Evolutionary conservation across 2,888 invertebrate species (phyloP), one percentile per base, ranked within the genome.

Genomic region (Hypsopygia costalis): DNA sequence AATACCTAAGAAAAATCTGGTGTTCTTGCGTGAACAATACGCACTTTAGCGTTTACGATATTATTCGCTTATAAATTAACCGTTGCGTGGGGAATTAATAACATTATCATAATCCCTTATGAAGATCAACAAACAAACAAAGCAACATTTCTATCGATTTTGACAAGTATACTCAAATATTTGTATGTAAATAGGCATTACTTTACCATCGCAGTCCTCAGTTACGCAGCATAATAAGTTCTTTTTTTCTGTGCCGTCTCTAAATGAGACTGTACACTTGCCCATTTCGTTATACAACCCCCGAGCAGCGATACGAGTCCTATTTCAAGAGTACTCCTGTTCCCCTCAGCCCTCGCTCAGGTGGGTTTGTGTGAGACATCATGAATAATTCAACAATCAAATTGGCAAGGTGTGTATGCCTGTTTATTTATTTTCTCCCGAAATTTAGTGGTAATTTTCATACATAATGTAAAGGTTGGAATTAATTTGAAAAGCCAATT

Each of bases 321-420:
- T 64, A 61, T 78, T 75, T 69, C 60, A 64, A 77, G 70, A 63
- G 71, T 61, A 56, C 67, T 69, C 64, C 51, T 58, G 64, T 67
- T 59, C 65, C 56, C 47, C 4, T 16, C 27, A 11, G 16, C 46
- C 50, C 58, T 61, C 64, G 49, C 65, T 56, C 69, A 73, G 80
- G 77, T 81, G 71, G 58, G 68, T 52, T 65, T 71, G 69, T 60
- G 70, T 73, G 80, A 80, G 77, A 79, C 72, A 63, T 69, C 81
- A 87, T 86, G 86, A 83, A 87, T 87, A 76, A 87, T 87, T 86
- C 87, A 87, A 77, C 75, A 73, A 79, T 80, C 76, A 81, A 86
- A 86, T 86, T 81, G 81, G 78, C 80, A 75, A 83, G 81, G 81
- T 81, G 76, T 77, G 69, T 74, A 70, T 69, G 66, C 59, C 63